A percentile compares a stretch with the other conserved stretches of the same genome.
These are phyloP conservation scores for Paguma larvata DNA, from an alignment of 2,797 vertebrate species.

Conservation along the genomic window DNA sequence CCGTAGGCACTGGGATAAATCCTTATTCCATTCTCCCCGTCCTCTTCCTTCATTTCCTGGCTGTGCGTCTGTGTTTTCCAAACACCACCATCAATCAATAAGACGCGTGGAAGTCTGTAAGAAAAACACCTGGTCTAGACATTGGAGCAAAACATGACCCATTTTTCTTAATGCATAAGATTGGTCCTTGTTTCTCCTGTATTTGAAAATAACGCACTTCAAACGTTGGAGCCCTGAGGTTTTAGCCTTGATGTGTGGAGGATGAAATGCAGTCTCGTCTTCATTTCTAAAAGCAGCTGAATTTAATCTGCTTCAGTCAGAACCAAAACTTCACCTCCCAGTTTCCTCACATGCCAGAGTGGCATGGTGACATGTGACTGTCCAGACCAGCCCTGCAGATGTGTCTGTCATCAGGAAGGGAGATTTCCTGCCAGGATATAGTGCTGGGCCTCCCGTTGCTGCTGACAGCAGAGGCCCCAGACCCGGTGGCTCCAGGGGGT, in stretches of 20 bases:
- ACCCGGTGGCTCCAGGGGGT: conserved; percentile 55
- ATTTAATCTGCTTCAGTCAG: conserved; percentile 11
- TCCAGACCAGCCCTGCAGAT: conserved; percentile 65
- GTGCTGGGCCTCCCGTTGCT: conserved; percentile 52
- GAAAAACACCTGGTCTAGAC: not conserved
- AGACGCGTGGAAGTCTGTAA: not conserved
- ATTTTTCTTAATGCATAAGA: not conserved
- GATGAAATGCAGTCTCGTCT: not conserved
- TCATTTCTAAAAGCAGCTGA: conserved; percentile 55
- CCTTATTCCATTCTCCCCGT: not conserved
- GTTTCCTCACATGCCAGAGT: conserved; percentile 19
- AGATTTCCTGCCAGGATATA: conserved; percentile 36
- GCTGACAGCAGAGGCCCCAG: conserved; percentile 1
- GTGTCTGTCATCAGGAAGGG: conserved; percentile 58
- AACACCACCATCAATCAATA: not conserved
- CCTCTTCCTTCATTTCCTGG: not conserved
- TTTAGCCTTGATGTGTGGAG: not conserved
- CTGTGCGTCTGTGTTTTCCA: not conserved
- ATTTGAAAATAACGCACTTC: not conserved
- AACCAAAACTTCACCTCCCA: not conserved
- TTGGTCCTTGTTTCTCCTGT: not conserved
- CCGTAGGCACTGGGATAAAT: not conserved
- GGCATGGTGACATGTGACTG: conserved; percentile 52
- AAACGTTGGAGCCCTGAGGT: not conserved
- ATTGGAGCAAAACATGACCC: not conserved